Conservation (phyloP, 53 echinoderm and acorn worm species). For the Echinarachnius parma region DNA sequence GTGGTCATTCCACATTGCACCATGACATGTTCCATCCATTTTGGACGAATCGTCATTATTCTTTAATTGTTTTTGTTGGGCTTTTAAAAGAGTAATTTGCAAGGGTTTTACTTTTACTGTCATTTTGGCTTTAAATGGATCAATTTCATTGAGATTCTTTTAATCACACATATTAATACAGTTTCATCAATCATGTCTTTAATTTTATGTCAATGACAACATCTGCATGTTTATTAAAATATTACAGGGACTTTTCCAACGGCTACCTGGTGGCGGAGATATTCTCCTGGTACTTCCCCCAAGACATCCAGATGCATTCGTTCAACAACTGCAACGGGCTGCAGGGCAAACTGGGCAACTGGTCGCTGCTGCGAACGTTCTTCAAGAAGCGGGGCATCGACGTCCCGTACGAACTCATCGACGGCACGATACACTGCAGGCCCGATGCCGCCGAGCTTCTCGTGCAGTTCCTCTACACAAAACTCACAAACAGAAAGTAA, state of each 20-base stretch:
- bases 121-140: too few species aligned
- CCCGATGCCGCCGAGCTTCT: constrained; percentile 96
- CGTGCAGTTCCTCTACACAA: constrained; percentile 90
- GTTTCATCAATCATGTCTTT: too few species aligned
- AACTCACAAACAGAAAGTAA: constrained; percentile 96
- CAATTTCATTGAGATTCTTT: too few species aligned
- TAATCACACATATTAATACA: too few species aligned
- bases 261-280: constrained; percentile 98
- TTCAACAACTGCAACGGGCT: constrained; percentile 87
- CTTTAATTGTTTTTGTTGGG: not conserved
- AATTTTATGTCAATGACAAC: too few species aligned
- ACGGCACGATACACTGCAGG: constrained; percentile 86
- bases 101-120: too few species aligned
- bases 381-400: constrained; percentile 85
- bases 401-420: constrained; percentile 77
- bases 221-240: too few species aligned
- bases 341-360: constrained; percentile 91
- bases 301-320: constrained; percentile 97
- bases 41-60: not conserved
- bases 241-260: constrained; percentile 94
- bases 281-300: constrained; percentile 97
- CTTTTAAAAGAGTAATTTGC: not conserved
- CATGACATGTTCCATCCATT: too few species aligned
- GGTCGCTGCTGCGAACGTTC: constrained; percentile 91
- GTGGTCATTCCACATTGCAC: too few species aligned